A percentile compares a stretch with the other conserved stretches of the same genome.
Conservation (phyloP, 2,113 vertebrate species). For the Sitta europaea region DNA sequence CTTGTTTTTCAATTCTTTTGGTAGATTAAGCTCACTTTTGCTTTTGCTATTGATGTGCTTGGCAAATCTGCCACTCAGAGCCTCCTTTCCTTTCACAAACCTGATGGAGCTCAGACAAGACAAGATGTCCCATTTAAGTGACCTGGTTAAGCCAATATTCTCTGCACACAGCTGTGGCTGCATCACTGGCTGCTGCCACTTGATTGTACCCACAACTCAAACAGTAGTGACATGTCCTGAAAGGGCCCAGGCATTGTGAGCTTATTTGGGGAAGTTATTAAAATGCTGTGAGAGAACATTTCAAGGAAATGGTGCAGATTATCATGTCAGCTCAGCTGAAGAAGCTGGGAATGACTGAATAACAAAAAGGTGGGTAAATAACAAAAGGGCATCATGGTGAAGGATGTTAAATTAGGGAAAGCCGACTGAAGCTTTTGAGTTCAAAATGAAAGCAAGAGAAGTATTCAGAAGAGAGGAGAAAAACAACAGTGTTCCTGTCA, state of each 20-base stretch:
- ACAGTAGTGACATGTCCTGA: rapidly evolving
- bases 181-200: neutral
- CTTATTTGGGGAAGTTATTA: neutral
- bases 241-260: neutral
- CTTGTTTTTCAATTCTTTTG: neutral
- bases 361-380: neutral
- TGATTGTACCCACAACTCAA: neutral
- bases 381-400: neutral
- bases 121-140: neutral
- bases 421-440: neutral
- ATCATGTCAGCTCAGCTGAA: neutral
- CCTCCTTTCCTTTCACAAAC: neutral
- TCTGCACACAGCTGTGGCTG: neutral
- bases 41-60: neutral
- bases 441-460: neutral
- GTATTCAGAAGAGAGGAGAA: neutral
- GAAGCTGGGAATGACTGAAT: neutral
- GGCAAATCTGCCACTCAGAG: neutral
- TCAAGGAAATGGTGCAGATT: neutral
- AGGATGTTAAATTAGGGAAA: neutral
- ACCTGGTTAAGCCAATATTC: neutral
- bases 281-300: neutral
- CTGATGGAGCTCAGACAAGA: neutral
- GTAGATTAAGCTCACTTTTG: neutral
- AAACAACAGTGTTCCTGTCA: neutral